Evolutionary conservation across 2,797 vertebrate genomes (phyloP), one percentile per base, ranked within the genome.

Genomic region (Scyliorhinus canicula): DNA sequence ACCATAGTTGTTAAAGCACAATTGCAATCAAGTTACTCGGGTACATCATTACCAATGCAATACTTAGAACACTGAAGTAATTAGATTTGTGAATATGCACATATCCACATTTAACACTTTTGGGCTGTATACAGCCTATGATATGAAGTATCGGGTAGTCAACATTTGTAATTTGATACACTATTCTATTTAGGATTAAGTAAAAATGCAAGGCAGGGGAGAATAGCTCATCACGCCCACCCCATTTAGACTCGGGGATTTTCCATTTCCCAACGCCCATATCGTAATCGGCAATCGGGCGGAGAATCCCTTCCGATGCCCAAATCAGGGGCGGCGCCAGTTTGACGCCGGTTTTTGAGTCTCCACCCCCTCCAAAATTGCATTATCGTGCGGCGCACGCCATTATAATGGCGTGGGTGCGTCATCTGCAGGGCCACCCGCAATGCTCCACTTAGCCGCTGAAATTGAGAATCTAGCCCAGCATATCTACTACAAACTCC

Each of bases 1-100:
- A 95, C 95, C 84, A 84, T 50, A 77, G 71, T 31, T 35, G 44
- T 60, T 79, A 95, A 95, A 79, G 52, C 40, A 82, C 44, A 60
- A 77, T 95, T n/a, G 60, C 44, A 60, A 77, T 95, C n/a, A 63
- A 57, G 95, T 21, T 44, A 82, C 84, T 79, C 84, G 55, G 60
- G 14, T 63, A 35, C 77, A 40, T 95, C 57, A 55, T 84, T 95
- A 79, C 95, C 79, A 65, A 85, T 95, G 26, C 7, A 60, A 60
- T 57, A 95, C n/a, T 77, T 77, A 84, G 31, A 52, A 21, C 77
- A 57, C 40, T 21, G 31, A 93, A 74, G 28, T 71, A 67, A 55
- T 93, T 74, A 74, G 93, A 16, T 71, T 69, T 28, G 52, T 71
- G 44, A 74, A 50, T 71, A 31, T 31, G 47, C 28, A 50, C 4